These are phyloP conservation scores for Scalopus aquaticus DNA, from an alignment of 2,113 vertebrate species.

Conservation along the genomic window DNA sequence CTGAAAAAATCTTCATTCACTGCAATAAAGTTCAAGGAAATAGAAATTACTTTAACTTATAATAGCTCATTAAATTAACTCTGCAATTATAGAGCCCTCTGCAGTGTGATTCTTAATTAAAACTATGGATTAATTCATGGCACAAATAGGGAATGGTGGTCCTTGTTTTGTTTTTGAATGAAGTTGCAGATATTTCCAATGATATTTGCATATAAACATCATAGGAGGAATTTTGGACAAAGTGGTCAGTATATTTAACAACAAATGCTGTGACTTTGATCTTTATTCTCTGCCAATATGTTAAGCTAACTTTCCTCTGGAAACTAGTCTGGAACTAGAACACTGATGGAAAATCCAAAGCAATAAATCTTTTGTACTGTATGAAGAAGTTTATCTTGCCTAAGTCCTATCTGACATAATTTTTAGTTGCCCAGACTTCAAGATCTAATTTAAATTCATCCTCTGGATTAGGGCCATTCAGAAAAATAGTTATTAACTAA, in stretches of 20 bases:
- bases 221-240: constrained; percentile 23
- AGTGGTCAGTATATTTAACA: background rate
- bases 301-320: constrained; percentile 51
- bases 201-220: background rate
- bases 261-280: constrained; percentile 19
- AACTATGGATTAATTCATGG: constrained; percentile 55
- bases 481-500: background rate
- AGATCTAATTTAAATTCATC: constrained; percentile 14
- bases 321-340: constrained; percentile 22
- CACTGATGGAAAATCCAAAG: constrained; percentile 18
- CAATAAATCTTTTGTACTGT: constrained; percentile 25
- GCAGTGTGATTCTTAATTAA: constrained; percentile 75
- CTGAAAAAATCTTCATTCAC: constrained; percentile 40
- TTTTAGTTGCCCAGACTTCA: background rate
- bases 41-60: constrained; percentile 74
- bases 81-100: constrained; percentile 53
- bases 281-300: constrained; percentile 46
- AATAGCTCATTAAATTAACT: constrained; percentile 75
- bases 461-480: background rate
- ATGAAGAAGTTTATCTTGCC: constrained; percentile 16
- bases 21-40: constrained; percentile 67
- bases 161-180: constrained; percentile 63
- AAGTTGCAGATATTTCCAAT: background rate
- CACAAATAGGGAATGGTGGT: background rate
- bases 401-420: background rate